Base-by-base conservation (phyloP, 2,888 invertebrate genomes). In the Leucania comma region DNA sequence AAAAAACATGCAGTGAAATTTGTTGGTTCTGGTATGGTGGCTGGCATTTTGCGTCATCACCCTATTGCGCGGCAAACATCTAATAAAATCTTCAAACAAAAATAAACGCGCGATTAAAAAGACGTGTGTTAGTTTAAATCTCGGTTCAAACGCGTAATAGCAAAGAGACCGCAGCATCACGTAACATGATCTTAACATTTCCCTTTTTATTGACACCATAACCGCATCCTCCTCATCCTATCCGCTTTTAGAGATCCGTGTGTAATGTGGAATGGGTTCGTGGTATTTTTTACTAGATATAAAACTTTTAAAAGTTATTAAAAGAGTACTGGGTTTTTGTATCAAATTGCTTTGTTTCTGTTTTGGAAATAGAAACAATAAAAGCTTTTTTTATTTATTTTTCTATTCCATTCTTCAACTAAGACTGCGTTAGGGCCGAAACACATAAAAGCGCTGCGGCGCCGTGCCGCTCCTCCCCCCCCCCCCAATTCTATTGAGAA, bases 161-260 rank as follows among this genome's bases (percentile, higher is more conserved):
- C 56, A 63, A 66, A 72, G 80, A 67, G 53, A 74, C 77, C 82
- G 69, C 77, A 69, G 51, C 51, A 6, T 54, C 75, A 66, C 67
- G 82, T 75, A 79, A 84, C 50, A 22, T 26, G 79, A 84, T 75
- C 77, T 69, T 12, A 56, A 61, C 59, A 69, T 80, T 72, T 83
- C 72, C 65, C 56, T 80, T 81, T 83, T 82, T 69, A 77, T 72
- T 82, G 60, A 75, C 77, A 67, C 72, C 69, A 70, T 67, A 72
- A 84, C 84, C 84, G 59, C 84, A 84, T 84, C 84, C 82, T 75
- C 84, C 84, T 56, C 84, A 84, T 84, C 84, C 82, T 78, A 72
- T 68, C 66, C 42, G 42, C 54, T 54, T 75, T 70, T 67, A 61
- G 69, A 58, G 71, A 46, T 58, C 54, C 56, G 53, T 24, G 35